Conservation (phyloP, 2,797 vertebrate genomes). For the Melopsittacus undulatus region DNA sequence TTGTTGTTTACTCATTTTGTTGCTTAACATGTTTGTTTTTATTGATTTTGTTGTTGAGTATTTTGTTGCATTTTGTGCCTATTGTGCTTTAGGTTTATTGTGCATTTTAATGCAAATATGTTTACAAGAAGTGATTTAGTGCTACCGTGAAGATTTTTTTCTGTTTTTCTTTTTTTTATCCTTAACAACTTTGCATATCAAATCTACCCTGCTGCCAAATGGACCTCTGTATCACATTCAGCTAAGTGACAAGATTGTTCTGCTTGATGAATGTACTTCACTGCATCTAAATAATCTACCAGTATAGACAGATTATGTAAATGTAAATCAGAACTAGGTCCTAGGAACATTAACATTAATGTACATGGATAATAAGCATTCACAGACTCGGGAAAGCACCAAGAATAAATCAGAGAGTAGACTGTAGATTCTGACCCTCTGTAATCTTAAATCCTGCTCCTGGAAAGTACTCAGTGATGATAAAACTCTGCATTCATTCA, state of each 20-base stretch:
- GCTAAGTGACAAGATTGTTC: constrained; percentile 52
- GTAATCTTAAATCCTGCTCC: background rate
- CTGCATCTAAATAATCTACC: constrained; percentile 35
- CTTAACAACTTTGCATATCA: constrained; percentile 40
- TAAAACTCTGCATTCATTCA: background rate
- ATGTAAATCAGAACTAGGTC: background rate
- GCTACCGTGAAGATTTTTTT: constrained; percentile 38
- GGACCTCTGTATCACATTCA: constrained; percentile 53
- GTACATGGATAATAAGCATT: background rate
- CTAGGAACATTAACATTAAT: background rate
- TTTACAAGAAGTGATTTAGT: constrained; percentile 68
- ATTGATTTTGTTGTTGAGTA: constrained; percentile 73
- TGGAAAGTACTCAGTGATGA: background rate
- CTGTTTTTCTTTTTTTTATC: background rate
- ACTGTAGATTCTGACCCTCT: background rate
- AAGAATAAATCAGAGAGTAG: background rate
- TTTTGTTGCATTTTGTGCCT: constrained; percentile 67
- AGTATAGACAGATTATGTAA: background rate
- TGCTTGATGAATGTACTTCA: constrained; percentile 50
- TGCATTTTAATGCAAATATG: constrained; percentile 74
- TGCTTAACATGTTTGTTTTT: constrained; percentile 73
- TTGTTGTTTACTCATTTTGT: constrained; percentile 77
- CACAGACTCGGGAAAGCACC: background rate
- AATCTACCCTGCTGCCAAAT: constrained; percentile 6
- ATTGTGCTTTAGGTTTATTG: constrained; percentile 71